Base-by-base conservation (phyloP, 2,113 vertebrate genomes). In the Copsychus sechellarum region DNA sequence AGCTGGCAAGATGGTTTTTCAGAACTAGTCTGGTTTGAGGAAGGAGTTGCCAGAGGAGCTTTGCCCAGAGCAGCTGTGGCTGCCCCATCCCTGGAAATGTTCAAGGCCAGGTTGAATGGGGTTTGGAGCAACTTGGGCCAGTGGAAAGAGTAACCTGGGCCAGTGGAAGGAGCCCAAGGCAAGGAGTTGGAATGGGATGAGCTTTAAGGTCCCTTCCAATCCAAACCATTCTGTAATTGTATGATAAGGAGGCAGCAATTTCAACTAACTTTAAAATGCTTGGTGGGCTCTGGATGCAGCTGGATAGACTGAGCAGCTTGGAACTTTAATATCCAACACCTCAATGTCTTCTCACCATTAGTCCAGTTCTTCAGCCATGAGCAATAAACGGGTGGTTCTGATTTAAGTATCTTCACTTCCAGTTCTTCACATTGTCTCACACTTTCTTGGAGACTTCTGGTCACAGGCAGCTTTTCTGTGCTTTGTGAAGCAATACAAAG, bases 261-360 rank as follows among this genome's bases (percentile, higher is more conserved):
- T 40, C 43, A 62, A 0, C 22, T 8, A 6, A 38, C 50, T 78
- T 53, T n/a, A 10, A 31, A 65, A 14, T 8, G 28, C 64, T 61
- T 4, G 12, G 8, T 57, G 66, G 50, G n/a, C 65, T 76, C 57
- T 67, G 56, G 31, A 3, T 54, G 69, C 42, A 65, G 73, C 51
- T 84, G 64, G 21, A 21, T 25, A 13, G n/a, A 6, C 82, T 16
- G 18, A 26, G 36, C 51, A 66, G 21, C 11, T 3, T 7, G 22
- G 31, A 42, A 14, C 70, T 74, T 67, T 56, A 5, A 4, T 79
- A 82, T 54, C 62, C 2, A 4, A 2, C 4, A 40, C 15, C 22
- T 42, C 8, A 17, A 0, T 25, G 25, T 72, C 25, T 48, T 29
- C 45, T 70, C 29, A 1, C 33, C 1, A 0, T 40, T 42, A 48